Conservation (phyloP, 2,888 invertebrate species). For the Entomobrya proxima region DNA sequence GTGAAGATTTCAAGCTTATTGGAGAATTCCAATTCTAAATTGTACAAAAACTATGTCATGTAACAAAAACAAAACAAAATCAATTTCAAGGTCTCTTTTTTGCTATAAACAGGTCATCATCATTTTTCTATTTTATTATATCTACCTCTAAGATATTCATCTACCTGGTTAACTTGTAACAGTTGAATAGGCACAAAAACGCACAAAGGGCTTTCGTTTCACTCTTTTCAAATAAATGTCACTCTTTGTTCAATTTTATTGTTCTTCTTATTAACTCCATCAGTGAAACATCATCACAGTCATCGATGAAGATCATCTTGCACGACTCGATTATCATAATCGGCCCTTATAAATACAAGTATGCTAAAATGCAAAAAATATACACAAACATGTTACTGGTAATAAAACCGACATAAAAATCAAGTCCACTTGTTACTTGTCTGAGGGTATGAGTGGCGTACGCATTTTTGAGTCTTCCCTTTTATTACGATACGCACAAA, state of each 20-base stretch:
- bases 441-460: neutral
- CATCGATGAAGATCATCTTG: neutral
- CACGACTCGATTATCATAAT: neutral
- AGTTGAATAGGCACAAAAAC: neutral
- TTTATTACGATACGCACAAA: neutral
- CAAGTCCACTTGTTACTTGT: neutral
- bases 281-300: neutral
- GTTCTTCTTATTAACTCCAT: neutral
- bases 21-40: neutral
- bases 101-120: slow-evolving; percentile 14
- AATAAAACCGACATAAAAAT: slow-evolving; percentile 2
- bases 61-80: neutral
- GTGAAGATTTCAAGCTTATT: neutral
- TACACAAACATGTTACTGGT: neutral
- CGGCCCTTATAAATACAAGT: neutral
- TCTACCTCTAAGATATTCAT: neutral
- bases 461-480: neutral
- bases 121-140: neutral
- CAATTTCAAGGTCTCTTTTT: slow-evolving; percentile 28
- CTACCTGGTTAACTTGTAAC: neutral
- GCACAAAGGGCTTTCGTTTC: neutral
- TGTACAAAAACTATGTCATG: neutral
- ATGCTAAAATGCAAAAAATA: neutral
- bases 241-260: slow-evolving; percentile 26
- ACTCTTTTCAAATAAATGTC: slow-evolving; percentile 19